A percentile compares a stretch with the other conserved stretches of the same genome.
Evolutionary conservation across 2,797 vertebrate species (phyloP).

Genomic region (Thaleichthys pacificus): DNA sequence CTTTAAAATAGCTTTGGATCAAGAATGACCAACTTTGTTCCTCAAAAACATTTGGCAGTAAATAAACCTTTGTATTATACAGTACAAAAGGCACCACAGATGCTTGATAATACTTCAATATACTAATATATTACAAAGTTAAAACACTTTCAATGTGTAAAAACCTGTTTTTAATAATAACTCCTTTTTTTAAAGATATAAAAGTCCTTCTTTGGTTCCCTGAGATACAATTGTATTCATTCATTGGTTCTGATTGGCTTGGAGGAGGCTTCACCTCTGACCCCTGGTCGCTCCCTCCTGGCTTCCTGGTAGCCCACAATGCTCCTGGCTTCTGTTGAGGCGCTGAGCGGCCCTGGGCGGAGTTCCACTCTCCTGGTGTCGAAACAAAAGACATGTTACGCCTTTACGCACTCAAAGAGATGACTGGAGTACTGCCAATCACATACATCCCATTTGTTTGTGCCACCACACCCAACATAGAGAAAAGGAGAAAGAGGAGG

Average conservation of each 20-base stretch:
- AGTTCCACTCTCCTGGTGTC: background rate
- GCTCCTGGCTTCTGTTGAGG: background rate
- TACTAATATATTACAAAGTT: background rate
- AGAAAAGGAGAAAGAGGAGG: background rate
- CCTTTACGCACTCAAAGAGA: background rate
- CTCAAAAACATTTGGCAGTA: background rate
- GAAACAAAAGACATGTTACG: background rate
- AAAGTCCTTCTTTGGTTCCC: slow-evolving; percentile 5
- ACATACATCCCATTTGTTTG: background rate
- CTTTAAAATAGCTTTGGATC: background rate
- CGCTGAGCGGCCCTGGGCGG: background rate
- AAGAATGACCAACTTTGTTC: background rate
- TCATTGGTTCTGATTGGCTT: background rate
- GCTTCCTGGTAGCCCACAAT: background rate
- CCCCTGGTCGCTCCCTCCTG: background rate
- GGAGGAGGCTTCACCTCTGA: background rate
- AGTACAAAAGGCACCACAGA: background rate
- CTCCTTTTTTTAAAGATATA: background rate
- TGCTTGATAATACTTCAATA: no score
- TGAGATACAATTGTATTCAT: background rate
- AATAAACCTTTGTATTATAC: background rate
- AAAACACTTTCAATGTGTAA: background rate
- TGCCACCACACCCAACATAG: background rate
- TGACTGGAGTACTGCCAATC: background rate
- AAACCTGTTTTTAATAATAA: background rate